Percentiles rank a stretch among this genome's conserved stretches.
These are phyloP conservation scores for Melitaea athalia DNA, from an alignment of 2,888 invertebrate species.

Conservation along the genomic window DNA sequence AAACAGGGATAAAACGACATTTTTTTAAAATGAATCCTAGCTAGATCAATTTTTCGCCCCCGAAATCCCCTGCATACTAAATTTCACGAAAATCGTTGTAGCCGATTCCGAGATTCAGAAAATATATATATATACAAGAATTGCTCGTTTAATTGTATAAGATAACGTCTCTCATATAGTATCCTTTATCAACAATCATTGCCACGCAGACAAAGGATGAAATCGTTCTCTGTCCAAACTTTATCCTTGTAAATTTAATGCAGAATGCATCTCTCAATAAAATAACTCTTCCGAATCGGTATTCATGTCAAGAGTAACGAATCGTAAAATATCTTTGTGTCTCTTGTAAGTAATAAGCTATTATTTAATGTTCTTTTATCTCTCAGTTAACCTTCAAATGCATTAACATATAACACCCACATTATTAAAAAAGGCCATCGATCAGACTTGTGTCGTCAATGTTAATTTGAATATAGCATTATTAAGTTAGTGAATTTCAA, in stretches of 20 bases:
- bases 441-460: conserved; percentile 19
- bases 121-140: no score
- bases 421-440: conserved; percentile 1
- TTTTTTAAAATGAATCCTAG: no score
- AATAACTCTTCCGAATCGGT: conserved; percentile 17
- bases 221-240: neutral
- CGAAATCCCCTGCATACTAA: no score
- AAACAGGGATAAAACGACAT: no score
- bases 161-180: neutral
- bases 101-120: no score
- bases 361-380: conserved; percentile 32
- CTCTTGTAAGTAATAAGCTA: conserved; percentile 11
- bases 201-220: neutral
- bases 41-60: no score
- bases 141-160: no score
- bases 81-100: no score
- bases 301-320: conserved; percentile 24
- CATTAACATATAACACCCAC: conserved; percentile 35
- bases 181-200: neutral
- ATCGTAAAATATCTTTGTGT: conserved; percentile 18
- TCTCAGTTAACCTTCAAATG: conserved; percentile 28
- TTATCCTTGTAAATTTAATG: neutral
- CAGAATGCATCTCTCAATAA: neutral
- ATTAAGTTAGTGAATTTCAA: conserved; percentile 1
- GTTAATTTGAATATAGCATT: neutral